These are phyloP conservation scores for Cololabis saira DNA, from an alignment of 2,113 vertebrate genomes.

Conservation along the genomic window DNA sequence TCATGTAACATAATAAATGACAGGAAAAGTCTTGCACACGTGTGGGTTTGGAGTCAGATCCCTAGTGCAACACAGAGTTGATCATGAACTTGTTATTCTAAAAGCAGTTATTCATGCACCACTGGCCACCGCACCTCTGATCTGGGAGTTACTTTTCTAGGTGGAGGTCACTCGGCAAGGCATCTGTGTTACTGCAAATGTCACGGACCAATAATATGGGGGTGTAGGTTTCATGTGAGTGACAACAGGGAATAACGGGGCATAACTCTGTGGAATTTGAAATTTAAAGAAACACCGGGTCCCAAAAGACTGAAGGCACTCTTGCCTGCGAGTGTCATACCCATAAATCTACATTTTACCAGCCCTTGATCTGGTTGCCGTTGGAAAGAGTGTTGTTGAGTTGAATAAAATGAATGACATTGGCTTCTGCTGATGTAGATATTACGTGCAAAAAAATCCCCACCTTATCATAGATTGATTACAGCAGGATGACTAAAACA, in stretches of 20 bases:
- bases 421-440: conserved; percentile 1
- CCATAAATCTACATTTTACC: conserved; percentile 62
- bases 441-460: conserved; percentile 10
- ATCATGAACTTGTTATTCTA: conserved; percentile 42
- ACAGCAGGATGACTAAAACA: conserved; percentile 5
- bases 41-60: conserved; percentile 30
- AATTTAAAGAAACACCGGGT: conserved; percentile 46
- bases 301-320: conserved; percentile 40
- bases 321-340: conserved; percentile 54
- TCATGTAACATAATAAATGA: conserved; percentile 43
- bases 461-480: background rate
- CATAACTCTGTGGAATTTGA: conserved; percentile 54
- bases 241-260: conserved; percentile 48
- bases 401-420: conserved; percentile 30
- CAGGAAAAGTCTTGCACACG: conserved; percentile 35
- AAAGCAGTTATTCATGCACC: conserved; percentile 35
- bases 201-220: conserved; percentile 41
- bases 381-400: conserved; percentile 26
- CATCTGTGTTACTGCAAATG: conserved; percentile 53
- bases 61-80: conserved; percentile 23
- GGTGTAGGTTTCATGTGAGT: conserved; percentile 63
- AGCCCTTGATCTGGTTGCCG: conserved; percentile 44
- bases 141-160: conserved; percentile 33
- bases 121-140: conserved; percentile 43
- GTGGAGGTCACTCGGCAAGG: conserved; percentile 52